Evolutionary conservation across 2,113 vertebrate genomes (phyloP).

Genomic region (Cheilinus undulatus): DNA sequence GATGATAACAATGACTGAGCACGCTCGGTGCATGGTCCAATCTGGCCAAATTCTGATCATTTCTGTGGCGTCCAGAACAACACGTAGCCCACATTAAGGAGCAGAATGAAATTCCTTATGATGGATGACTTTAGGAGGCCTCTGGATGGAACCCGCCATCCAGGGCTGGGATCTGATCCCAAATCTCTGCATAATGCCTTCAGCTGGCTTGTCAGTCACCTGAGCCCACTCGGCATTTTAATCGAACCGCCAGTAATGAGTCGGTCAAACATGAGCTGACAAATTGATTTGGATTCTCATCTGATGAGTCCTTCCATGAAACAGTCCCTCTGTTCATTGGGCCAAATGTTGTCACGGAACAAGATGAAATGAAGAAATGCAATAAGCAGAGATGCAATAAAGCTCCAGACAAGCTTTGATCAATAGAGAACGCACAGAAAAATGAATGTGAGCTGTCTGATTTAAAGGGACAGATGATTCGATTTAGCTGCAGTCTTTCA

Average conservation of each 20-base stretch:
- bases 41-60: conserved; percentile 68
- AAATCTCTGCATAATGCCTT: conserved; percentile 74
- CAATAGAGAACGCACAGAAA: conserved; percentile 42
- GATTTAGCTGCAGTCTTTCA: conserved; percentile 22
- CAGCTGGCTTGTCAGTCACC: conserved; percentile 83
- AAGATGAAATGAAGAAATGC: conserved; percentile 62
- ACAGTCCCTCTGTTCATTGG: conserved; percentile 37
- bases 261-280: conserved; percentile 75
- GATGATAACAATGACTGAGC: conserved; percentile 73
- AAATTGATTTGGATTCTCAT: conserved; percentile 82
- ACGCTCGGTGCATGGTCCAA: conserved; percentile 40
- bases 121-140: conserved; percentile 78
- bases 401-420: conserved; percentile 57
- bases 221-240: conserved; percentile 69
- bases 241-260: conserved; percentile 74
- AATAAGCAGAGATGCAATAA: conserved; percentile 69
- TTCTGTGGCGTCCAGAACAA: conserved; percentile 72
- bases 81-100: conserved; percentile 71
- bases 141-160: conserved; percentile 58
- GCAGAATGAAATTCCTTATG: conserved; percentile 74
- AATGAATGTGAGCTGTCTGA: conserved; percentile 43
- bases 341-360: conserved; percentile 60
- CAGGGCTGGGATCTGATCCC: conserved; percentile 69
- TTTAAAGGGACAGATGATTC: conserved; percentile 36
- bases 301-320: conserved; percentile 67